Base-by-base conservation (phyloP, 35 echinoderm and acorn worm species). In the Eucidaris tribuloides region DNA sequence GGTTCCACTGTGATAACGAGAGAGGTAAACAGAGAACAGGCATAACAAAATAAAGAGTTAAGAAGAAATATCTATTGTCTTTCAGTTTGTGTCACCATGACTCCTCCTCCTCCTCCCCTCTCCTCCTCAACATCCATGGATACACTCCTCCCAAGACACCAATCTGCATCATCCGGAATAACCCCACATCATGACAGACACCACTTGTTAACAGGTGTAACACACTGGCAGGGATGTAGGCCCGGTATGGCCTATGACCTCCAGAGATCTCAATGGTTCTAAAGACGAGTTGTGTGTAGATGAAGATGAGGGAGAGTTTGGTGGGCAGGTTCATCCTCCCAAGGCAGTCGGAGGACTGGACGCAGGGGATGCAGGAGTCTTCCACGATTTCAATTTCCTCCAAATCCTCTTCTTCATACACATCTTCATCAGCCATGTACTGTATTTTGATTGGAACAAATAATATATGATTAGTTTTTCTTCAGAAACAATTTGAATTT, bases 201-300 rank as follows among this genome's bases (percentile, higher is more conserved):
- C 82, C 88, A 35, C 62, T 80, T 19, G 82, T 70, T 39, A 79
- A 46, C 3, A 85, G 81, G 9, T 83, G 70, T 32, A 62, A 22
- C 2, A 74, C 15, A 19, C 68, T 22, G 19, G 68, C 68, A 0
- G 68, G 68, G 34, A 74, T 22, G n/a, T 42, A 40, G 68, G 68
- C 29, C 35, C 37, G 68, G 68, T 74, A 74, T 0, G 68, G 68
- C 11, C 35, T 27, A 44, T 44, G 68, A 14, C 68, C 68, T 74
- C 68, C 68, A 2, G 68, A 74, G 37, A 87, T 71, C 63, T 90
- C 81, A 6, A 97, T 85, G 44, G 91, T 91, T 42, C 91, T 87
- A 39, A 92, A 80, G 45, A 97, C 81, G 2, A 97, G 82, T 35
- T 97, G 94, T 5, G 94, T 97, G 77, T 97, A 97, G 77, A 92